phyloP scores from a whole-genome alignment of 2,797 vertebrate genomes.

The Schizopygopsis malacanthus region DNA sequence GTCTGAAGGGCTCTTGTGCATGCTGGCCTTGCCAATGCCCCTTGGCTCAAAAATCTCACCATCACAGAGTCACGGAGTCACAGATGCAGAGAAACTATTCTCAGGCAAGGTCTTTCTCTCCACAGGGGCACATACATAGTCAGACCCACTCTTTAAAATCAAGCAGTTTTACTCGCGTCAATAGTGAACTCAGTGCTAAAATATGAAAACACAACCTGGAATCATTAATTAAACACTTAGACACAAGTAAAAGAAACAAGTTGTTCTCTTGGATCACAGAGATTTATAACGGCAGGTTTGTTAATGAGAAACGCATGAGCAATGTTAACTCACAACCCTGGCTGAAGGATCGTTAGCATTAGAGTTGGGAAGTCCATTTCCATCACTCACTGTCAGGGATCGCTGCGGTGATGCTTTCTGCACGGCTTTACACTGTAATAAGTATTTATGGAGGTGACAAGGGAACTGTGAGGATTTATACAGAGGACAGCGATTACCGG shows the following conservation, averaged over 20 bases:
- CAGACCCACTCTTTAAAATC: not conserved
- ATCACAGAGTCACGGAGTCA: not conserved
- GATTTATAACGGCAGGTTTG: conserved; percentile 31
- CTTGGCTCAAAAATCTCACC: conserved; percentile 31
- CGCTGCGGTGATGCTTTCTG: not conserved
- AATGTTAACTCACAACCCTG: conserved; percentile 22
- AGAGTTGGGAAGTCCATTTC: conserved; percentile 4
- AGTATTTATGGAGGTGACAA: conserved; percentile 44
- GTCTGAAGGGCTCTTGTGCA: conserved; percentile 70
- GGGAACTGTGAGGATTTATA: conserved; percentile 29
- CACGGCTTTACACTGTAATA: conserved; percentile 11
- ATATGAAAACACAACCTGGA: not conserved
- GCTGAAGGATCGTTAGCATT: conserved; percentile 28
- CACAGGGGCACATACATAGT: not conserved
- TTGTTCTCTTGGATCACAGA: not conserved
- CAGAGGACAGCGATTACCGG: conserved; percentile 23
- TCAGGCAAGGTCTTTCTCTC: conserved; percentile 1
- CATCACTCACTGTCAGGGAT: conserved; percentile 43
- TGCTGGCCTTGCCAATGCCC: conserved; percentile 48
- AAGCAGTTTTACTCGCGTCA: not conserved
- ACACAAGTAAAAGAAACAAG: not conserved
- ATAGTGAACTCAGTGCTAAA: not conserved
- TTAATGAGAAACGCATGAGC: conserved; percentile 26
- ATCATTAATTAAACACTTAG: conserved; percentile 1
- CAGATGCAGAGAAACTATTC: conserved; percentile 7